Evolutionary conservation across 2,888 invertebrate species (phyloP), one percentile per base, ranked within the genome.

Genomic region (Philaethria dido): DNA sequence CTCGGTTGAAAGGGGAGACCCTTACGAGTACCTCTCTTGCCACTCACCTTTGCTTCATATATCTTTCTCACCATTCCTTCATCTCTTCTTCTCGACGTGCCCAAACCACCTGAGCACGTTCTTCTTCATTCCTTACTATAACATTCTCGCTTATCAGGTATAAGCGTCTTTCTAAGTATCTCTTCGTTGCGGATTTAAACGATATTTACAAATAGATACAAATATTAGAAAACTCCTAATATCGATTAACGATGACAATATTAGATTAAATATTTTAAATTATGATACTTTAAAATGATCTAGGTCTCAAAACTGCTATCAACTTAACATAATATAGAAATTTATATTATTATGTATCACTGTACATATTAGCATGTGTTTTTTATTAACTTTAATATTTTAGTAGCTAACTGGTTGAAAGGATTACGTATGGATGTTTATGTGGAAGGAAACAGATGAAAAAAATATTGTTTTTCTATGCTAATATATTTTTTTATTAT

Each of bases 191-290:
- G n/a, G n/a, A n/a, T n/a, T n/a, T n/a, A n/a, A n/a, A 25, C 25
- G 5, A 4, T 25, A 33, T 33, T 33, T 33, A n/a, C 33, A 8
- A 33, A 6, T 8, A 33, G 9, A 6, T 8, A 1, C 8, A 18
- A 13, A 54, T 44, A 33, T 63, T 9, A 3, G 25, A 29, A 54
- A 44, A 9, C 39, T n/a, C 14, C 50, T 44, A 54, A 44, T 44
- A 16, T 18, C 20, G 13, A 18, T 8, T 20, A 22, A 20, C 14
- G n/a, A 25, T 18, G 44, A 13, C 20, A 44, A 63, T 29, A 29
- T 14, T 20, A 42, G 25, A 20, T 63, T 54, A 44, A 42, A 60
- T 29, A 11, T 25, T 14, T 16, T 44, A 44, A 63, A 44, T 54
- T 54, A 62, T 44, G 33, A 44, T 20, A n/a, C 36, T 62, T 45